Evolutionary conservation across 92 coral and sea anemone genomes (phyloP).

Genomic region (Scolanthus callimorphus): DNA sequence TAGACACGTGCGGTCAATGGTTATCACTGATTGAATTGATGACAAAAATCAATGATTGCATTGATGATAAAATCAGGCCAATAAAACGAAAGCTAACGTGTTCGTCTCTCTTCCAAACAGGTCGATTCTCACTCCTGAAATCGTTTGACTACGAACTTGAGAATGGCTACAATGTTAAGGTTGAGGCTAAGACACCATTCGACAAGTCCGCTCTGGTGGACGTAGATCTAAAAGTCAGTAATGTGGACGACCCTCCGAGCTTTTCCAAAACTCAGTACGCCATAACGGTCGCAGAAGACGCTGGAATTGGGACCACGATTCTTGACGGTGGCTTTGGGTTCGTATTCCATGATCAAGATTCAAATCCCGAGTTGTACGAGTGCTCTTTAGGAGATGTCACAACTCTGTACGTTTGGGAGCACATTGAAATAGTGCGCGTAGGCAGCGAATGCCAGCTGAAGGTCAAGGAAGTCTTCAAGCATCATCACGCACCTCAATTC

Average conservation of each 20-base stretch:
- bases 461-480: constrained; percentile 26
- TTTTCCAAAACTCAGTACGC: constrained; percentile 45
- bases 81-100: no score
- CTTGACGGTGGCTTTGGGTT: constrained; percentile 40
- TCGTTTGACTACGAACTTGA: constrained; percentile 71
- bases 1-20: no score
- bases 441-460: constrained; percentile 51
- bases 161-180: constrained; percentile 48
- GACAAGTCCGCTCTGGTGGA: constrained; percentile 32
- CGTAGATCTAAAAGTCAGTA: constrained; percentile 41
- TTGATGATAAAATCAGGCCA: no score
- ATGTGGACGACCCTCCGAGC: constrained; percentile 70
- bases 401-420: constrained; percentile 37
- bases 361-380: constrained; percentile 38
- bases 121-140: constrained; percentile 35
- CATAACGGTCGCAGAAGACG: constrained; percentile 47
- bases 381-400: constrained; percentile 57
- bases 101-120: no score
- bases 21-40: no score
- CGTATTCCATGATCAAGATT: constrained; percentile 46
- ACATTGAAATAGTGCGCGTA: constrained; percentile 48
- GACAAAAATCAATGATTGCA: no score
- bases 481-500: constrained; percentile 17
- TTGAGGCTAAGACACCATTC: constrained; percentile 53
- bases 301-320: constrained; percentile 40